Conservation (phyloP, 2,797 vertebrate genomes). For the Numenius phaeopus region DNA sequence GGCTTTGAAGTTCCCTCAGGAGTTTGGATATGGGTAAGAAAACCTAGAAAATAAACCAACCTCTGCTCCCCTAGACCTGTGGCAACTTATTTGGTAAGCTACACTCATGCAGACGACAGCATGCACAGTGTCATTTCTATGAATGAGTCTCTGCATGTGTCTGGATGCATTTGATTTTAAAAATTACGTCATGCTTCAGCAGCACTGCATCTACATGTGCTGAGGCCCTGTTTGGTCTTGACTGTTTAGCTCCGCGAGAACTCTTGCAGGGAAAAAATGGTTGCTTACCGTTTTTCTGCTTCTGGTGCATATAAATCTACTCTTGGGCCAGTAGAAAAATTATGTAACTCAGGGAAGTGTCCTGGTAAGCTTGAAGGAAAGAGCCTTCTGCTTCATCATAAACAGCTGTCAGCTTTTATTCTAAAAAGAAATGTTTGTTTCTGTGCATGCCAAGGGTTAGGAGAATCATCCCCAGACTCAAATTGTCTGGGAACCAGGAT, state of each 20-base stretch:
- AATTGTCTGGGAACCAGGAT: not conserved
- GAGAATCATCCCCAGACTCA: not conserved
- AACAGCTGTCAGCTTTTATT: not conserved
- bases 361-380: not conserved
- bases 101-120: not conserved
- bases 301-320: slow-evolving; percentile 28
- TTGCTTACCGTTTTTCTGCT: not conserved
- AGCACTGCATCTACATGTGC: not conserved
- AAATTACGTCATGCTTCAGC: not conserved
- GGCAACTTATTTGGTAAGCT: not conserved
- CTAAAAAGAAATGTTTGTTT: not conserved
- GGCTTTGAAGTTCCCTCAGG: not conserved
- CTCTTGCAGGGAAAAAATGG: not conserved
- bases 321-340: not conserved
- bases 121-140: not conserved
- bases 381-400: not conserved
- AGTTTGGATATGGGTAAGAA: not conserved
- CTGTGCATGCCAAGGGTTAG: not conserved
- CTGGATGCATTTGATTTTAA: not conserved
- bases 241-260: not conserved
- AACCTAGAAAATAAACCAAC: rapidly evolving
- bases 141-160: not conserved
- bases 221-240: not conserved
- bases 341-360: not conserved
- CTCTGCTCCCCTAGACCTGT: rapidly evolving